Evolutionary conservation across 2,797 vertebrate genomes (phyloP).

Genomic region (Tangara arthus): DNA sequence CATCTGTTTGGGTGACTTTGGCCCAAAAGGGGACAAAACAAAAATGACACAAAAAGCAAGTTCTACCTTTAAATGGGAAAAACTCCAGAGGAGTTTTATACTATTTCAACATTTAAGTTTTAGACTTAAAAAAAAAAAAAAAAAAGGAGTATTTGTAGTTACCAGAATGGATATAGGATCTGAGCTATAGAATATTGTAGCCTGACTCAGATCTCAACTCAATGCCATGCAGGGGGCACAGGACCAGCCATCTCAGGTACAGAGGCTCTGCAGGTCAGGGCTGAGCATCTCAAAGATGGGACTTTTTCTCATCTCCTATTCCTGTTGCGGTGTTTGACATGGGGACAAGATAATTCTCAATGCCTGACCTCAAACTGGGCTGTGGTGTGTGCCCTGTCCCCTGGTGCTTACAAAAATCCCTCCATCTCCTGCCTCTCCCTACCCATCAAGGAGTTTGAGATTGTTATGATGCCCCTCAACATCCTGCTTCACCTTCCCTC

Average conservation of each 20-base stretch:
- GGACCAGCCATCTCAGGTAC: neutral
- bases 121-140: no score
- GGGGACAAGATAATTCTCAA: neutral
- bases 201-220: neutral
- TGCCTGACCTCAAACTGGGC: neutral
- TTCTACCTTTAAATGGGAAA: neutral
- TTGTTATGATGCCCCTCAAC: neutral
- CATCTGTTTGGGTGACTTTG: neutral
- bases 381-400: neutral
- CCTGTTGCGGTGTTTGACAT: neutral
- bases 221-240: neutral
- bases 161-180: neutral
- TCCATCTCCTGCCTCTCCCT: neutral
- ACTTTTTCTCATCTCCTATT: neutral
- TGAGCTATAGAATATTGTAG: neutral
- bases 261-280: neutral
- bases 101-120: neutral
- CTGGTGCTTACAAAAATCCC: neutral
- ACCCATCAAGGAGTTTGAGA: neutral
- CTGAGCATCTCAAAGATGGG: neutral
- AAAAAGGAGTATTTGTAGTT: neutral
- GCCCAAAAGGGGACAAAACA: neutral
- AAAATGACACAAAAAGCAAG: neutral
- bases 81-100: neutral
- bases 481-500: neutral